Conservation (phyloP, 1,140 invertebrate species). For the Drosophila tropicalis region DNA sequence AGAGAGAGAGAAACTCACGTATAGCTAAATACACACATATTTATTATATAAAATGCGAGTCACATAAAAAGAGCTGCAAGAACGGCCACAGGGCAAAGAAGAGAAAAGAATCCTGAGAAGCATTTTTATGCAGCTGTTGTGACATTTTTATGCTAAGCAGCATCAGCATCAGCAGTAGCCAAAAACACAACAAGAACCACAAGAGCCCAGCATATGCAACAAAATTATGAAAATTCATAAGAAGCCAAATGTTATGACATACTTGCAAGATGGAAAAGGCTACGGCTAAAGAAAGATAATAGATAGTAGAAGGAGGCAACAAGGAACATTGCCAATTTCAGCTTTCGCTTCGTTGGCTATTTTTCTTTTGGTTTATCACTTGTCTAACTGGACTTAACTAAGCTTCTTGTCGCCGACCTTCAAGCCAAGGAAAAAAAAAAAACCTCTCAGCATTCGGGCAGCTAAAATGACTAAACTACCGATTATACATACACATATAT, state of each 20-base stretch:
- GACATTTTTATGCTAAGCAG: constrained; percentile 80
- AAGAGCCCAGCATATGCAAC: constrained; percentile 24
- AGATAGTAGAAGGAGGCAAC: not conserved
- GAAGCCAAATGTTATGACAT: constrained; percentile 78
- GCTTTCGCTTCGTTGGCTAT: constrained; percentile 26
- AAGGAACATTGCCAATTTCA: constrained; percentile 56
- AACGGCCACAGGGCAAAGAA: constrained; percentile 16
- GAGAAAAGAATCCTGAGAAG: constrained; percentile 50
- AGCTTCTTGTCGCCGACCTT: constrained; percentile 44
- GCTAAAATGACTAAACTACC: no score
- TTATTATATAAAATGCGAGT: constrained; percentile 55
- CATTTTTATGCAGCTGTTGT: constrained; percentile 76
- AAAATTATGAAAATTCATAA: constrained; percentile 81
- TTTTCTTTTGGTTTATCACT: constrained; percentile 57
- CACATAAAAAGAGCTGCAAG: constrained; percentile 57
- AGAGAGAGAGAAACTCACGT: not conserved
- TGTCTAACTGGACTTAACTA: constrained; percentile 68
- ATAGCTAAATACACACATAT: constrained; percentile 16
- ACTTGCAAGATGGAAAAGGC: constrained; percentile 36
- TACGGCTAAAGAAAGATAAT: not conserved
- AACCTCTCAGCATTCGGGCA: not conserved
- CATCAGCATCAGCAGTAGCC: constrained; percentile 2
- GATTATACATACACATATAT: no score
- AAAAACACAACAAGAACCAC: not conserved
- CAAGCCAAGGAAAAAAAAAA: not conserved